phyloP scores from a whole-genome alignment of 2,888 invertebrate genomes.

The Cordylochernes scorpioides region DNA sequence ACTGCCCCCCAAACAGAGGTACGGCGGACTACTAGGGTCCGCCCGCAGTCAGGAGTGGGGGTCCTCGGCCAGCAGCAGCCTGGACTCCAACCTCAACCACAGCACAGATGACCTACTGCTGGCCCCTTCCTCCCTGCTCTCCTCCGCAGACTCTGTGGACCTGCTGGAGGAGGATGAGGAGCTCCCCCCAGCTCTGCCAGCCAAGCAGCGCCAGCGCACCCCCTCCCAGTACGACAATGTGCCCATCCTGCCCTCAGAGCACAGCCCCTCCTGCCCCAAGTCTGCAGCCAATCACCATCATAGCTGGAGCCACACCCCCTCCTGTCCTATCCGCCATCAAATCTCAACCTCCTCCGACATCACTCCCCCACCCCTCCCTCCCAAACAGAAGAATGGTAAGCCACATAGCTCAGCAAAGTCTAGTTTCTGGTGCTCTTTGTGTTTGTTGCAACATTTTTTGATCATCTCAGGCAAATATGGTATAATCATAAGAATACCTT shows the following conservation, averaged over 20 bases:
- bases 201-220: slow-evolving; percentile 32
- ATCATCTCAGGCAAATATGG: no score
- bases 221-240: slow-evolving; percentile 45
- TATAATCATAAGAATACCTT: no score
- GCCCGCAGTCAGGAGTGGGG: no score
- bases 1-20: no score
- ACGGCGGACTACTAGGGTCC: no score
- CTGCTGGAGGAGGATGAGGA: slow-evolving; percentile 1
- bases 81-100: slow-evolving; percentile 62
- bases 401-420: no score
- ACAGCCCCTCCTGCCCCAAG: slow-evolving; percentile 2
- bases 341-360: slow-evolving; percentile 4
- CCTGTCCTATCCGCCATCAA: no score
- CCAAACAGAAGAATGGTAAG: slow-evolving; percentile 57
- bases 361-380: slow-evolving; percentile 48
- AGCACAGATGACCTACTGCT: slow-evolving; percentile 25
- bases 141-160: slow-evolving; percentile 6
- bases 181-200: slow-evolving; percentile 32
- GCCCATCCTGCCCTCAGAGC: slow-evolving; percentile 14
- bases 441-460: no score
- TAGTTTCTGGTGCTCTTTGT: no score
- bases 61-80: slow-evolving; percentile 55
- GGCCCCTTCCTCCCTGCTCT: slow-evolving; percentile 6
- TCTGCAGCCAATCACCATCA: slow-evolving; percentile 7
- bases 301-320: slow-evolving; percentile 8